Conservation (phyloP, 37 sponge, comb jelly and placozoan genomes). For the Crambe crambe region DNA sequence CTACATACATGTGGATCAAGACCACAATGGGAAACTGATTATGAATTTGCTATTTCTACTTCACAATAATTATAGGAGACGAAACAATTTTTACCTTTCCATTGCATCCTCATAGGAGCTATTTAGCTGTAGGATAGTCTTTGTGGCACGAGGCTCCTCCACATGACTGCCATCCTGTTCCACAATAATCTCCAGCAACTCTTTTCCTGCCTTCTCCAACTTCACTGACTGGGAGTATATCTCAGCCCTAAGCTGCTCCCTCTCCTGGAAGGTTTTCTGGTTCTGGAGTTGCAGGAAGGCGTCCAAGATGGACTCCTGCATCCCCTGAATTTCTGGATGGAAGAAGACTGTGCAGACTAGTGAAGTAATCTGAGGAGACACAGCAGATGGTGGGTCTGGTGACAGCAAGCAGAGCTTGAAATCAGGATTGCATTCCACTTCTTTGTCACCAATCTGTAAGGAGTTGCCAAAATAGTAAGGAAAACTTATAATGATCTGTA, state of each 20-base stretch:
- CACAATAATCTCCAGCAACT: conserved; percentile 51
- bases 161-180: conserved; percentile 7
- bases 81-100: conserved; percentile 54
- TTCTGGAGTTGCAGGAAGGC: conserved; percentile 56
- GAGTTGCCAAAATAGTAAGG: too few species aligned
- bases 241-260: conserved; percentile 39
- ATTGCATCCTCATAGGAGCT: conserved; percentile 39
- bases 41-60: too few species aligned
- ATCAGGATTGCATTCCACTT: conserved; percentile 60
- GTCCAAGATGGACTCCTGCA: conserved; percentile 52
- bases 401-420: conserved; percentile 35
- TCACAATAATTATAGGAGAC: too few species aligned
- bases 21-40: too few species aligned
- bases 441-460: conserved; percentile 59
- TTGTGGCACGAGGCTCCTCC: conserved; percentile 40
- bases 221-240: conserved; percentile 44
- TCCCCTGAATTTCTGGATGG: conserved; percentile 50
- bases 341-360: conserved; percentile 44
- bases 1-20: too few species aligned
- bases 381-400: not conserved
- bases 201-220: conserved; percentile 20
- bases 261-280: conserved; percentile 55
- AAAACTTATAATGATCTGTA: not conserved
- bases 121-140: conserved; percentile 46
- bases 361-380: conserved; percentile 1